Evolutionary conservation across 2,888 invertebrate genomes (phyloP), one percentile per base, ranked within the genome.

Genomic region (Schizaphis graminum): DNA sequence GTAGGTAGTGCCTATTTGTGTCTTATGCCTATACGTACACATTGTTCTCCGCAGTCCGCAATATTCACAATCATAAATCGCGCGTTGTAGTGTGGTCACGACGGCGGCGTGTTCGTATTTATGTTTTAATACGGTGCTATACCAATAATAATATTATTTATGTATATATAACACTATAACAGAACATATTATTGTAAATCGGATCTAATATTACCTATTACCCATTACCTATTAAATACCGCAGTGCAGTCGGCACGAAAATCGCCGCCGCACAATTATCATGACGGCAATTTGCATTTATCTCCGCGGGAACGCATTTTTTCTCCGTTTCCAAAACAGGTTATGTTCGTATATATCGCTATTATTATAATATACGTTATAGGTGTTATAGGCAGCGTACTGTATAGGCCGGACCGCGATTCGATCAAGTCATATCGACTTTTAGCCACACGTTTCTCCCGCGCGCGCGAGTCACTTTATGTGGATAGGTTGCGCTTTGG

Each of bases 281-380:
- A 90, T 90, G 61, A n/a, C n/a, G 44, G 47, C 44, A 61, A 47
- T 90, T 90, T 90, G 89, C 61, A 61, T 90, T 90, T 90, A 90
- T 47, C 44, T n/a, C 89, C 41, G 41, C 4, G 28, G 8, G 28
- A 47, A 10, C 21, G 44, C 47, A 28, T 44, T 53, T 53, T 47
- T 56, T 13, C 56, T 89, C 41, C 26, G 11, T 16, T 56, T 56
- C 41, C 41, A 61, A 90, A 90, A 90, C 89, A 8, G 61, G 89
- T 90, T 90, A 47, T 87, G 21, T 77, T 67, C 7, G 13, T 57
- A 61, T 41, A 3, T 44, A 44, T 44, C 41, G 41, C 41, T 85
- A 85, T 44, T 3, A 85, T 67, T 16, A 44, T 44, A 44, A 44
- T 3, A 44, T 3, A 44, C 41, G 41, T 35, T 67, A 35, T 16